Evolutionary conservation across 2,888 invertebrate genomes (phyloP).

Genomic region (Lasius fuliginosus): DNA sequence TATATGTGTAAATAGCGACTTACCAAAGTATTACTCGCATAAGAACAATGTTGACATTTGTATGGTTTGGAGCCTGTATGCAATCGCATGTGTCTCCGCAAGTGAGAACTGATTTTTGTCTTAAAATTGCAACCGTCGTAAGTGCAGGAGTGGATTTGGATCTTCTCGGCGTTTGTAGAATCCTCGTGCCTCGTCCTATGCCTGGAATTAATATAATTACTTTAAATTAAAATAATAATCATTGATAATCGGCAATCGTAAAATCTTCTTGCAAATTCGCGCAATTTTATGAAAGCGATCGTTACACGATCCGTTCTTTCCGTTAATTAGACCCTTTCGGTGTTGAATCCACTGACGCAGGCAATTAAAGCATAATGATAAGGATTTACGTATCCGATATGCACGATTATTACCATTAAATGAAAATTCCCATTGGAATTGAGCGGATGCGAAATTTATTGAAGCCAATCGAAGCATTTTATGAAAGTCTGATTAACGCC

Average conservation of each 20-base stretch:
- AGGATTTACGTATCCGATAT: slow-evolving; percentile 62
- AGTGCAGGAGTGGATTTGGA: slow-evolving; percentile 73
- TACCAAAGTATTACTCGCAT: slow-evolving; percentile 93
- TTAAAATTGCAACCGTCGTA: slow-evolving; percentile 90
- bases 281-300: slow-evolving; percentile 41
- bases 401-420: slow-evolving; percentile 54
- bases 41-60: slow-evolving; percentile 93
- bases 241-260: slow-evolving; percentile 26
- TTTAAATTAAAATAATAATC: slow-evolving; percentile 8
- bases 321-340: slow-evolving; percentile 49
- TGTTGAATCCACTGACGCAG: slow-evolving; percentile 46
- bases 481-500: slow-evolving; percentile 57
- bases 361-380: slow-evolving; percentile 68
- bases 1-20: slow-evolving; percentile 68
- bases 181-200: slow-evolving; percentile 78
- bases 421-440: slow-evolving; percentile 50
- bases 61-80: slow-evolving; percentile 95
- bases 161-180: slow-evolving; percentile 50
- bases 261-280: neutral
- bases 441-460: slow-evolving; percentile 48
- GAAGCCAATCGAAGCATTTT: slow-evolving; percentile 48
- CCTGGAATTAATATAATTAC: slow-evolving; percentile 73
- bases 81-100: slow-evolving; percentile 92
- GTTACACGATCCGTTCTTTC: slow-evolving; percentile 1
- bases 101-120: slow-evolving; percentile 89